Evolutionary conservation across 2,113 vertebrate genomes (phyloP).

Genomic region (Ctenodactylus gundi): DNA sequence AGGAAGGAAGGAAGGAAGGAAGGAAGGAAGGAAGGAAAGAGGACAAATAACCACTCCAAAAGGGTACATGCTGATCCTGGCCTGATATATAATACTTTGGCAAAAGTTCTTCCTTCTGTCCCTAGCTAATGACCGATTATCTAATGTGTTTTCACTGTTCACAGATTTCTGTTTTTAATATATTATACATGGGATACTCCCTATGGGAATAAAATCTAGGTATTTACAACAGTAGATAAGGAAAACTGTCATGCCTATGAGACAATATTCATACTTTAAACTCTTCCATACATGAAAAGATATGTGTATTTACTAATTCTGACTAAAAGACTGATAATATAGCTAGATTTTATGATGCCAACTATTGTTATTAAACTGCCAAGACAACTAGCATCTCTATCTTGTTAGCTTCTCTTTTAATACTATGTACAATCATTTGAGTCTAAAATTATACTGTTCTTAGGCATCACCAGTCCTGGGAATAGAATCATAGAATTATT

Average conservation of each 20-base stretch:
- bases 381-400: background rate
- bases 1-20: background rate
- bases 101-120: background rate
- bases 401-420: background rate
- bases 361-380: background rate
- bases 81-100: background rate
- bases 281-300: background rate
- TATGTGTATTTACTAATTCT: background rate
- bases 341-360: background rate
- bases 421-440: background rate
- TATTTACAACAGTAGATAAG: background rate
- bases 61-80: background rate
- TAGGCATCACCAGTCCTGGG: background rate
- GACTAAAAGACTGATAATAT: background rate
- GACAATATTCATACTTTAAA: background rate
- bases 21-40: background rate
- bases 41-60: background rate
- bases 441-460: background rate
- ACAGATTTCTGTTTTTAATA: background rate
- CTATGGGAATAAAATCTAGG: background rate
- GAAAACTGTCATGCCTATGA: background rate
- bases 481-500: background rate
- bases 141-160: background rate
- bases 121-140: background rate
- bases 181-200: background rate